phyloP scores from a whole-genome alignment of 2,797 vertebrate genomes.

The Microcaecilia unicolor region DNA sequence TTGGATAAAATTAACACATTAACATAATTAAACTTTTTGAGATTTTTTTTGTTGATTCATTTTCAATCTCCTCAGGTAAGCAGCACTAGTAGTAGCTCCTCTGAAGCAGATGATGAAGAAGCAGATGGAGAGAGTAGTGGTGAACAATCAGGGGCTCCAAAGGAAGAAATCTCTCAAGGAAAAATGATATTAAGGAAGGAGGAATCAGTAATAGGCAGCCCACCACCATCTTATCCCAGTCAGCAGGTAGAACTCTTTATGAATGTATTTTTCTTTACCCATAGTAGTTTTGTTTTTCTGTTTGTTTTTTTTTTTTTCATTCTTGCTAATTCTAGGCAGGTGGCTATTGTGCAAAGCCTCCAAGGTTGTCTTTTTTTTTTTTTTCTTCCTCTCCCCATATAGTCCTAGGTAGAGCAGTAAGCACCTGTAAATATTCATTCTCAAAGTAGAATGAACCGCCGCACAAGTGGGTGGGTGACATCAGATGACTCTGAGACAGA shows the following conservation, averaged over 20 bases:
- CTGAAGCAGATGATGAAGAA: slow-evolving; percentile 91
- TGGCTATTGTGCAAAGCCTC: too few species aligned
- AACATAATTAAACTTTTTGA: not conserved
- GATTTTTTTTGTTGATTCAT: not conserved
- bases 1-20: not conserved
- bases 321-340: too few species aligned
- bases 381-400: too few species aligned
- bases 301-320: too few species aligned
- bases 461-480: too few species aligned
- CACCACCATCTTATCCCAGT: slow-evolving; percentile 78
- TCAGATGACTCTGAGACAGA: too few species aligned
- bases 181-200: slow-evolving; percentile 49
- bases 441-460: too few species aligned
- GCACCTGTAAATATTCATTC: too few species aligned
- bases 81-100: slow-evolving; percentile 76
- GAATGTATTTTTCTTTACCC: too few species aligned
- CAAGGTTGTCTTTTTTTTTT: too few species aligned
- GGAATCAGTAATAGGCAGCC: slow-evolving; percentile 57
- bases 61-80: slow-evolving; percentile 69
- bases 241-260: slow-evolving; percentile 70
- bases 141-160: slow-evolving; percentile 57
- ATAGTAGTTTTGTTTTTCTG: too few species aligned
- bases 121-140: slow-evolving; percentile 65
- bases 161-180: slow-evolving; percentile 54
- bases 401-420: too few species aligned